Evolutionary conservation across 2,797 vertebrate species (phyloP), one percentile per base, ranked within the genome.

Genomic region (Eulemur coronatus): DNA sequence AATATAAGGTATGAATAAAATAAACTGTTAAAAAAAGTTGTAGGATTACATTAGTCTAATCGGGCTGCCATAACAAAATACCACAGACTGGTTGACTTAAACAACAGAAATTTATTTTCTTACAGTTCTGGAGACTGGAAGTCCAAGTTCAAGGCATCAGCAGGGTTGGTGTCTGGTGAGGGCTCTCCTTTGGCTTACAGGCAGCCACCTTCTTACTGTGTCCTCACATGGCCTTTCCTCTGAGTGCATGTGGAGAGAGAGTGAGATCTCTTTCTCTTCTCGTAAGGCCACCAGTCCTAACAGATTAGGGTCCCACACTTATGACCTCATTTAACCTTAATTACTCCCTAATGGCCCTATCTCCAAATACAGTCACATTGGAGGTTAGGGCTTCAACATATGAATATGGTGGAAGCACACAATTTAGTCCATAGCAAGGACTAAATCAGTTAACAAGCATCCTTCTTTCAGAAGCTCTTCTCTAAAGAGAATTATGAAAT

Each of bases 401-500:
- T 20, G 22, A 85, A 57, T 11, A 33, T 61, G 22, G 3, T 1
- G 7, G 8, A 20, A 41, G 26, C 63, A 69, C 26, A 86, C 18
- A 70, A 33, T 41, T 50, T 28, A 65, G 57, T 50, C 17, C 38
- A n/a, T 17, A 41, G 7, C 28, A 59, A 73, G 67, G 33, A 81
- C 38, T 70, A 59, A 82, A 57, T 82, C 33, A 52, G 30, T 59
- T 85, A 89, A 38, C 7, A 84, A 95, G 28, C 69, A 80, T 28
- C 26, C 35, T 93, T 91, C 26, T 94, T 81, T 84, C 59, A 94
- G 70, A 87, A 84, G 76, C 24, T 95, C 50, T 87, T 92, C 79
- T 93, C 28, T 70, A 33, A 93, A 79, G 20, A 55, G 38, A 76
- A 69, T 80, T 78, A 73, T 46, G 11, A 30, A 88, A 93, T 81